These are phyloP conservation scores for Scaeva pyrastri DNA, from an alignment of 2,888 invertebrate genomes.

Conservation along the genomic window DNA sequence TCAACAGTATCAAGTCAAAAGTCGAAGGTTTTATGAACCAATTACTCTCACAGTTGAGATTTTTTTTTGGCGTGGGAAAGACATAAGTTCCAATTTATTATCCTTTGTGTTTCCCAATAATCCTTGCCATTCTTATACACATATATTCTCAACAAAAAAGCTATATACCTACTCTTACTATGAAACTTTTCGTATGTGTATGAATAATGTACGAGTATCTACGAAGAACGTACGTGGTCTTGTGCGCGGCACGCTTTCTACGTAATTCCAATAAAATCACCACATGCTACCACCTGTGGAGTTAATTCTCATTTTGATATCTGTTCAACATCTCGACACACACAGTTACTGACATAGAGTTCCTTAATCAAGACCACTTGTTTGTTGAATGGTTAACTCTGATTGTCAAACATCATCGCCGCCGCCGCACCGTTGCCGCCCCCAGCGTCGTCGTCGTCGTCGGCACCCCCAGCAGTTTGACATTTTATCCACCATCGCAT, in stretches of 20 bases:
- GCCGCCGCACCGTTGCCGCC: background rate
- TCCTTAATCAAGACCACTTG: conserved; percentile 51
- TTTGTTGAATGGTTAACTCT: conserved; percentile 43
- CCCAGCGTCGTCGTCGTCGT: too few species aligned
- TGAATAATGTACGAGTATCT: background rate
- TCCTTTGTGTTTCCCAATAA: too few species aligned
- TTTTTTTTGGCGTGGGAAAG: too few species aligned
- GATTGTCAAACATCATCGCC: conserved; percentile 14
- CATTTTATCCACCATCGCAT: background rate
- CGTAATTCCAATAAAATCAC: conserved; percentile 31
- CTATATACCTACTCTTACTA: too few species aligned
- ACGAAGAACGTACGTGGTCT: too few species aligned
- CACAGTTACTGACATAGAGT: background rate
- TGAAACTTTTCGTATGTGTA: background rate
- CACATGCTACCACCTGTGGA: conserved; percentile 65
- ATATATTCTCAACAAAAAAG: too few species aligned
- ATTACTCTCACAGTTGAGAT: too few species aligned
- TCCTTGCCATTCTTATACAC: too few species aligned
- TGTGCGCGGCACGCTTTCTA: background rate
- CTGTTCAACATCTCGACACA: conserved; percentile 46
- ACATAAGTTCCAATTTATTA: too few species aligned
- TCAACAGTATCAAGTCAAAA: too few species aligned
- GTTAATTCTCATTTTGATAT: conserved; percentile 58
- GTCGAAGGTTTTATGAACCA: too few species aligned
- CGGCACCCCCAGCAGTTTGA: background rate